Conservation (phyloP, 1,140 invertebrate genomes). For the Drosophila subpulchrella region DNA sequence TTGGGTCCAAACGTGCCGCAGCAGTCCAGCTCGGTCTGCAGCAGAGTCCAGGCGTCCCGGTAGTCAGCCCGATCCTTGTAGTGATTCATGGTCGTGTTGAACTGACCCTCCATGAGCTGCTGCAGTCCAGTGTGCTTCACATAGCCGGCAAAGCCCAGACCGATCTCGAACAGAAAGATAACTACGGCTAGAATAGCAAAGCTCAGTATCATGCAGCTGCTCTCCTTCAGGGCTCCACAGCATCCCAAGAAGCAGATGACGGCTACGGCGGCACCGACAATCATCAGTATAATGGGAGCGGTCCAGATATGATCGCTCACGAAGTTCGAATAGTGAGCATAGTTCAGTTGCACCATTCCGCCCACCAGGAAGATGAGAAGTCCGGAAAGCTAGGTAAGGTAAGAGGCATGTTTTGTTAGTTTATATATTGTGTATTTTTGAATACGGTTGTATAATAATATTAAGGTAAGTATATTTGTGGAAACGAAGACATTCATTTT, state of each 20-base stretch:
- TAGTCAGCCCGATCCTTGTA: constrained; percentile 88
- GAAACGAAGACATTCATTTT: too few species aligned
- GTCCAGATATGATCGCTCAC: constrained; percentile 88
- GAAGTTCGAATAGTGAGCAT: constrained; percentile 89
- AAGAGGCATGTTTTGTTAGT: constrained; percentile 7
- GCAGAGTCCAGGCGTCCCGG: constrained; percentile 89
- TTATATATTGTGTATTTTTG: too few species aligned
- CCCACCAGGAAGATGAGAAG: constrained; percentile 91
- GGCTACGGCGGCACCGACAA: constrained; percentile 93
- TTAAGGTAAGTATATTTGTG: too few species aligned
- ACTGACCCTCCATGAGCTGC: constrained; percentile 87
- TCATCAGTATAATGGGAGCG: constrained; percentile 91
- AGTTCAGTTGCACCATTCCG: constrained; percentile 88
- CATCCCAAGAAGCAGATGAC: constrained; percentile 95
- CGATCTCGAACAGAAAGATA: constrained; percentile 94
- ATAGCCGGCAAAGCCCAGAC: constrained; percentile 93
- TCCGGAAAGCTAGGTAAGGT: constrained; percentile 89
- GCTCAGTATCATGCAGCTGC: constrained; percentile 95
- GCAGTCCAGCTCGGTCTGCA: constrained; percentile 93
- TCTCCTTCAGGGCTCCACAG: constrained; percentile 94
- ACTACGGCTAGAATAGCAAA: constrained; percentile 93
- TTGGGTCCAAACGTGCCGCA: constrained; percentile 89
- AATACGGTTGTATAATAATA: too few species aligned
- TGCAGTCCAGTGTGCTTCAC: constrained; percentile 90
- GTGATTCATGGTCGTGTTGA: constrained; percentile 89